Conservation (phyloP, 2,113 vertebrate species). For the Larimichthys crocea region DNA sequence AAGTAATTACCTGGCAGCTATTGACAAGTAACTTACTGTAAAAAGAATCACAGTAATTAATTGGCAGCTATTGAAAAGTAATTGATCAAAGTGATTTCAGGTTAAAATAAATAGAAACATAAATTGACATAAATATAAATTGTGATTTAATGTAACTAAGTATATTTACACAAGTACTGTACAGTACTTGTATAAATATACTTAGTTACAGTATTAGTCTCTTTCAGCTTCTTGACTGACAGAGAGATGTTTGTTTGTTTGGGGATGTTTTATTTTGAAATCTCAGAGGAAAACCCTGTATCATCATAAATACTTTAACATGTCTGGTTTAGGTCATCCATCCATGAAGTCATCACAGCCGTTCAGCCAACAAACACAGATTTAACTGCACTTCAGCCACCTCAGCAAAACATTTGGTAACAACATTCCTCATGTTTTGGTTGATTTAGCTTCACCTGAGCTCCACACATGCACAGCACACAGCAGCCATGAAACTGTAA, state of each 20-base stretch:
- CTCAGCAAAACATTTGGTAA: too few species aligned
- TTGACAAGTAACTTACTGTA: too few species aligned
- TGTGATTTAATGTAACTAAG: too few species aligned
- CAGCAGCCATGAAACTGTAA: not conserved
- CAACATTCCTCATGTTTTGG: not conserved
- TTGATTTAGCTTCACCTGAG: not conserved
- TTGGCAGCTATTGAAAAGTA: too few species aligned
- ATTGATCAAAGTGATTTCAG: too few species aligned
- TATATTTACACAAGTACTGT: too few species aligned
- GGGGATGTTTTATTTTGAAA: conserved; percentile 13
- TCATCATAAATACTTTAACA: not conserved
- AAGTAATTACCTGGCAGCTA: too few species aligned
- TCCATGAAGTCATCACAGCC: conserved; percentile 20
- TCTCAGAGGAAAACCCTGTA: not conserved
- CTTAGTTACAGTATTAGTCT: too few species aligned
- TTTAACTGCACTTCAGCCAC: not conserved
- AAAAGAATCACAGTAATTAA: too few species aligned
- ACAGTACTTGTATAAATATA: too few species aligned
- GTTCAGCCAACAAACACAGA: not conserved
- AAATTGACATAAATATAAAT: too few species aligned
- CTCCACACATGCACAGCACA: not conserved
- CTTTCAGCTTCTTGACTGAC: not conserved
- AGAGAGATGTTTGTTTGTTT: not conserved
- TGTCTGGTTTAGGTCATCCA: not conserved
- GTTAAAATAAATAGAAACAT: too few species aligned